Percentiles rank a stretch among this genome's conserved stretches.
Evolutionary conservation across 2,888 invertebrate genomes (phyloP).

Genomic region (Eilema griseolum): DNA sequence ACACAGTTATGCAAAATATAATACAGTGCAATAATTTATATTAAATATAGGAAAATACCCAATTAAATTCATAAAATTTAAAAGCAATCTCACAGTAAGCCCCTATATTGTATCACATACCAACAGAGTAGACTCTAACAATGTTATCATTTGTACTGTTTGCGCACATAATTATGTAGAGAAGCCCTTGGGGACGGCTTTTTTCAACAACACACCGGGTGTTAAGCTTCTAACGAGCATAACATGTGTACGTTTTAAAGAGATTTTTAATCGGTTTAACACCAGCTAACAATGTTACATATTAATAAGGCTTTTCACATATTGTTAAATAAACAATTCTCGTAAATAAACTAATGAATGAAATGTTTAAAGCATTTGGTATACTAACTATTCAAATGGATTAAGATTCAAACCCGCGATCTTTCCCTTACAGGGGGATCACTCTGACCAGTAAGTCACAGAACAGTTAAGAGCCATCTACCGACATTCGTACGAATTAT

Average conservation of each 20-base stretch:
- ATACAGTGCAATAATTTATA: too few relatives aligned
- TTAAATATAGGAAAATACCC: too few relatives aligned
- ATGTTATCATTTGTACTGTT: conserved; percentile 28
- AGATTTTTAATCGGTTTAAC: conserved; percentile 20
- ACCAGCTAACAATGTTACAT: neutral
- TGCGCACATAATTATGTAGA: conserved; percentile 25
- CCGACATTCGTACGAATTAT: too few relatives aligned
- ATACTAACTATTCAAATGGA: too few relatives aligned
- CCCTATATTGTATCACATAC: neutral
- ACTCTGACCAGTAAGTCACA: too few relatives aligned
- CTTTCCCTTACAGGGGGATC: too few relatives aligned
- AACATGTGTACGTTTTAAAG: conserved; percentile 15
- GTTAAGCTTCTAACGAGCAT: conserved; percentile 28
- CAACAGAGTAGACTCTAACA: conserved; percentile 37
- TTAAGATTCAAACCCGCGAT: too few relatives aligned
- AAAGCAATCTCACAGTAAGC: neutral
- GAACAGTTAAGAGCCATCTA: too few relatives aligned
- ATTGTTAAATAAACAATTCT: neutral
- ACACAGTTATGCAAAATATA: too few relatives aligned
- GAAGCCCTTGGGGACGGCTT: conserved; percentile 24
- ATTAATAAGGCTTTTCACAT: neutral
- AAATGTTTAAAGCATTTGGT: too few relatives aligned
- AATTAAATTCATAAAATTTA: too few relatives aligned
- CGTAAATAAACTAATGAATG: neutral
- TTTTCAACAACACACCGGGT: conserved; percentile 33